Base-by-base conservation (phyloP, 2,113 vertebrate species). In the Bujurquina vittata region DNA sequence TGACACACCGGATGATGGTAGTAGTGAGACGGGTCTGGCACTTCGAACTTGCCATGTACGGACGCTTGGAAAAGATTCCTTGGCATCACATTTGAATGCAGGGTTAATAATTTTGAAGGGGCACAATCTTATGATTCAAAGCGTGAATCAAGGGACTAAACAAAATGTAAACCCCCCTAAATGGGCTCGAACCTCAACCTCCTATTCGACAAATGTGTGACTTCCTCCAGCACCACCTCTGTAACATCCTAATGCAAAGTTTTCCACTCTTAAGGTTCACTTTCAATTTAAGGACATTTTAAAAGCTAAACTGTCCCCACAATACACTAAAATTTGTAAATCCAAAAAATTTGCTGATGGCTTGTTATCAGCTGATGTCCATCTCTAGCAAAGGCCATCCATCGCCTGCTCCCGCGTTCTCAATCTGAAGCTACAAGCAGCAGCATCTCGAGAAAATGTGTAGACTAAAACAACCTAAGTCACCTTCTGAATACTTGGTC, bases 361-460 rank as follows among this genome's bases (percentile, higher is more conserved):
- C 26, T 33, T 26, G 26, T 26, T 26, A 26, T 26, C 26, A 26
- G 26, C 26, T 26, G 10, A 80, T 75, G 63, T 33, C 29, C 63
- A 17, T 10, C 8, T 4, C 52, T 1, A 40, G 54, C 9, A n/a
- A 80, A 79, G 77, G 81, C 35, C 20, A 17, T 57, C 3, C 10
- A 17, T 54, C 2, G 26, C 65, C 73, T 29, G 59, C 46, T 55
- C 67, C 46, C 22, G 54, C 69, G 76, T 84, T 84, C 77, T 80
- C 26, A 55, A 58, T 29, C 46, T 2, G 1, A 74, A 80, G 40
- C 22, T 17, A 23, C n/a, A 18, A 23, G 26, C 37, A 46, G 22
- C 2, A 57, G 80, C 89, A 80, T 72, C 85, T 84, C 65, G 23
- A 85, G 6, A 74, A 75, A 80, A 55, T 12, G 5, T 52, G 40